Conservation (phyloP, 2,797 vertebrate species). For the Odontamblyopus lacepedii region DNA sequence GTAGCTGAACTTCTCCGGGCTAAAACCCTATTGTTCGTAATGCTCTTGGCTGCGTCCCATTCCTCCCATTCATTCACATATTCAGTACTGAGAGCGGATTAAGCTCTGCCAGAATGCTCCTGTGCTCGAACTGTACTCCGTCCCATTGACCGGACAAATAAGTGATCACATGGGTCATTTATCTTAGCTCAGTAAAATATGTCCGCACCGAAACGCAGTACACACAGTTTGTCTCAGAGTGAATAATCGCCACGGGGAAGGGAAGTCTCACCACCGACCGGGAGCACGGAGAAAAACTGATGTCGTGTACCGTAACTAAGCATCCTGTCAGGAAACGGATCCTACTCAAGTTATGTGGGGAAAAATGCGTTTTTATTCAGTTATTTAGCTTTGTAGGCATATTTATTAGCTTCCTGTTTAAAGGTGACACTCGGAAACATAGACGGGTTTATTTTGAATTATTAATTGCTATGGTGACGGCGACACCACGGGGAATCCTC, state of each 20-base stretch:
- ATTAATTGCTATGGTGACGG: too few species aligned
- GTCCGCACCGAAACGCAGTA: conserved; percentile 22
- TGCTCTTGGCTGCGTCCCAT: conserved; percentile 24
- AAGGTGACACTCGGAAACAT: too few species aligned
- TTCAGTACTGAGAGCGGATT: conserved; percentile 3
- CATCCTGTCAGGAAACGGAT: too few species aligned
- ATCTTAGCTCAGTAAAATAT: conserved; percentile 24
- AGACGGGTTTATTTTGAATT: too few species aligned
- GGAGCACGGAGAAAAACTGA: conserved; percentile 15
- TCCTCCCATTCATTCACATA: conserved; percentile 37
- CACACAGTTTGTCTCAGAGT: conserved; percentile 19
- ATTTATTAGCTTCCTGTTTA: too few species aligned
- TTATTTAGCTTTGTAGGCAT: too few species aligned
- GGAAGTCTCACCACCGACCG: conserved; percentile 14
- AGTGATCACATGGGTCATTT: conserved; percentile 27
- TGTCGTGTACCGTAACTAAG: conserved; percentile 3
- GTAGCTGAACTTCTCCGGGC: conserved; percentile 10
- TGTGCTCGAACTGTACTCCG: conserved; percentile 17
- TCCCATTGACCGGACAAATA: conserved; percentile 30
- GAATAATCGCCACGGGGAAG: conserved; percentile 12
- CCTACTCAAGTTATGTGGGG: not conserved
- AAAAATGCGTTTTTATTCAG: too few species aligned
- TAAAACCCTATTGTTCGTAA: conserved; percentile 43
- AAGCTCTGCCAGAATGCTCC: conserved; percentile 5
- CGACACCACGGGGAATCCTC: too few species aligned